Evolutionary conservation across 2,888 invertebrate genomes (phyloP).

Genomic region (Lamellibrachia satsuma): DNA sequence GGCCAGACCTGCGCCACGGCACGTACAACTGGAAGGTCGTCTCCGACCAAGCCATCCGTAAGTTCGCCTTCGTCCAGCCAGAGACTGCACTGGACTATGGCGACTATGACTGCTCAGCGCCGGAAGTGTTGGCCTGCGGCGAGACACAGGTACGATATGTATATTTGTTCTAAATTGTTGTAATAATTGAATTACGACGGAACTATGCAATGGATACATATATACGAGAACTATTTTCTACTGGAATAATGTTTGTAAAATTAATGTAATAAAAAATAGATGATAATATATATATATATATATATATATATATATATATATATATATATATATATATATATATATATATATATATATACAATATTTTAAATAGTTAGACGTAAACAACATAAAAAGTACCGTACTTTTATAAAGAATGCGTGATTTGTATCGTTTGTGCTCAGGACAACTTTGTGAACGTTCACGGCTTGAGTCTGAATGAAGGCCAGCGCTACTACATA

Average conservation of each 20-base stretch:
- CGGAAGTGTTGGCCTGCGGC: conserved; percentile 26
- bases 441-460: conserved; percentile 29
- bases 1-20: conserved; percentile 23
- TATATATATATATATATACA: neutral
- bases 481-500: conserved; percentile 30
- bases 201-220: neutral
- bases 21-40: conserved; percentile 20
- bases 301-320: no score
- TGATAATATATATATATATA: neutral
- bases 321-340: no score
- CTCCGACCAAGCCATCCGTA: neutral
- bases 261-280: no score
- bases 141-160: neutral
- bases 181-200: neutral
- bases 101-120: conserved; percentile 17
- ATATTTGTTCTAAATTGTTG: neutral
- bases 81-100: neutral
- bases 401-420: neutral
- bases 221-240: no score
- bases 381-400: neutral
- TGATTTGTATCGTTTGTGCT: neutral
- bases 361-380: neutral
- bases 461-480: conserved; percentile 19
- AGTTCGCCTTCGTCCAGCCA: neutral
- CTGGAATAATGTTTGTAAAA: no score